Conservation (phyloP, 2,888 invertebrate genomes). For the Sisyra nigra region DNA sequence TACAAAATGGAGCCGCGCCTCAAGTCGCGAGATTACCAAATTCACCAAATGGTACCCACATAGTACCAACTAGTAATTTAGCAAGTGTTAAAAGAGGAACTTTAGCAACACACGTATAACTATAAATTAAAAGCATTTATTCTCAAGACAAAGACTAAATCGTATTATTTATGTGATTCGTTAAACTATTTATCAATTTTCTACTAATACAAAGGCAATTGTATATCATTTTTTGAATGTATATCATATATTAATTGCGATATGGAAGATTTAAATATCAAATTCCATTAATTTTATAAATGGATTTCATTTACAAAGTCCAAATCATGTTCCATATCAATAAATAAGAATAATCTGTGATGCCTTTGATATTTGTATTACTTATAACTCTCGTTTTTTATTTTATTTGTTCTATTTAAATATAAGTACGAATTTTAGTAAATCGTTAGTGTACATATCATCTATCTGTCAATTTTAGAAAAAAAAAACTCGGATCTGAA, state of each 20-base stretch:
- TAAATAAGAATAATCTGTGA: slow-evolving; percentile 5
- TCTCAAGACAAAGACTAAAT: neutral
- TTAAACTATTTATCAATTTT: slow-evolving; percentile 1
- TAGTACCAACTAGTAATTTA: slow-evolving; percentile 36
- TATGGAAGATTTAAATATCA: too few relatives aligned
- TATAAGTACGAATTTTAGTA: neutral
- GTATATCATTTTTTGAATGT: neutral
- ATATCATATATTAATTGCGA: neutral
- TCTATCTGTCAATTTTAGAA: slow-evolving; percentile 7
- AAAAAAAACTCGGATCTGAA: neutral
- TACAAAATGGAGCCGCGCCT: slow-evolving; percentile 31
- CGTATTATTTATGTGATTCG: slow-evolving; percentile 1
- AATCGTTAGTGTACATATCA: slow-evolving; percentile 5
- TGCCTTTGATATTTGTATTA: slow-evolving; percentile 6
- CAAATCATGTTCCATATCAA: neutral
- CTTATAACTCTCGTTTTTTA: neutral
- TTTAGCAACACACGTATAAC: slow-evolving; percentile 49
- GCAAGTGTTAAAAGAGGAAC: slow-evolving; percentile 44
- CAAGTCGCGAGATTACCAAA: slow-evolving; percentile 33
- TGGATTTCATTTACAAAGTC: neutral
- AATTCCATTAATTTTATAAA: too few relatives aligned
- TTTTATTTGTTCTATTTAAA: slow-evolving; percentile 2
- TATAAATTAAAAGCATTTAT: slow-evolving; percentile 3
- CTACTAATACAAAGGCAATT: neutral
- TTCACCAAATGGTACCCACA: slow-evolving; percentile 34